phyloP scores from a whole-genome alignment of 2,888 invertebrate species.

The Ormia ochracea region DNA sequence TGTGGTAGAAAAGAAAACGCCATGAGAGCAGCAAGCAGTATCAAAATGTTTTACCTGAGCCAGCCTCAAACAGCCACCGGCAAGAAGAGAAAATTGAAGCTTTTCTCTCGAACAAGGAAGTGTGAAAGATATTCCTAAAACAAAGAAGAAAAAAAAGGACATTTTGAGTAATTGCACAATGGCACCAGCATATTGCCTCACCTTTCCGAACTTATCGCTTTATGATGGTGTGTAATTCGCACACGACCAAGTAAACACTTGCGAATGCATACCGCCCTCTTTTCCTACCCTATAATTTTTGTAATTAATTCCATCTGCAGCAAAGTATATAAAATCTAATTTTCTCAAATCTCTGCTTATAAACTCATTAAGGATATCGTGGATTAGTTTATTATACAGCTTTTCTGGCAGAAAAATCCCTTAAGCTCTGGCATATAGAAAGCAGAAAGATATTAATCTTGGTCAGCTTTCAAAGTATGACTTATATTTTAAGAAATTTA shows the following conservation, averaged over 20 bases:
- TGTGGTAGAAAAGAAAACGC: too few relatives aligned
- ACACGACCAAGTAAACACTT: not conserved
- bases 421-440: slow-evolving; percentile 5
- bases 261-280: not conserved
- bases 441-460: slow-evolving; percentile 28
- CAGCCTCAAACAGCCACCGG: too few relatives aligned
- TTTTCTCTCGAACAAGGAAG: too few relatives aligned
- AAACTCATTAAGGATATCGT: slow-evolving; percentile 38
- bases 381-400: slow-evolving; percentile 23
- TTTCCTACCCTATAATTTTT: not conserved
- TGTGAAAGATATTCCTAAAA: too few relatives aligned
- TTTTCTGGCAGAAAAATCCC: slow-evolving; percentile 22
- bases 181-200: too few relatives aligned
- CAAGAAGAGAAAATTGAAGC: too few relatives aligned
- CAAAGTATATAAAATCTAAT: not conserved
- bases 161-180: too few relatives aligned
- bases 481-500: slow-evolving; percentile 32
- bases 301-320: not conserved
- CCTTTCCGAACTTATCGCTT: too few relatives aligned
- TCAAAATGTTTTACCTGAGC: too few relatives aligned
- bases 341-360: slow-evolving; percentile 36
- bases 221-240: not conserved
- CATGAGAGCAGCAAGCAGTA: too few relatives aligned
- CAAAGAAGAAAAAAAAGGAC: too few relatives aligned
- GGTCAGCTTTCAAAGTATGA: slow-evolving; percentile 37